Evolutionary conservation across 2,888 invertebrate genomes (phyloP), one percentile per base, ranked within the genome.

Genomic region (Chrysolina oricalcia): DNA sequence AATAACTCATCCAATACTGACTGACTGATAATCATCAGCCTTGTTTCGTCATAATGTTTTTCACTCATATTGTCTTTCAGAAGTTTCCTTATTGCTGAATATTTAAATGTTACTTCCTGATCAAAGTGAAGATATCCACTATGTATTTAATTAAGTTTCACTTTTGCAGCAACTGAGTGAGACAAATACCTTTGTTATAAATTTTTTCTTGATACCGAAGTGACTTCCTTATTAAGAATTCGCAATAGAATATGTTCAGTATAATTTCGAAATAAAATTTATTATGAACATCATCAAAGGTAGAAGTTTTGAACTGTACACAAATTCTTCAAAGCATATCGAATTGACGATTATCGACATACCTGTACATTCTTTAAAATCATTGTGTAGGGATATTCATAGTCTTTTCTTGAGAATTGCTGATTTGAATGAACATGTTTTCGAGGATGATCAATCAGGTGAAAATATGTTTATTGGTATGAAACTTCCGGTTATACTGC

Each of bases 101-200:
- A 59, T 59, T 27, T 35, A 46, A 43, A 66, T 27, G 21, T 66
- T 27, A 66, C 66, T 66, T 66, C 66, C 66, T 66, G 66, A 66
- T 66, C 19, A 8, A 43, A 19, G 48, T 48, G 23, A 66, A 43
- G 43, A 43, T 27, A 66, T 19, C 48, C 48, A 46, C 15, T 21
- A 27, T 15, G 27, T 48, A 48, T 19, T 66, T 66, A 66, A 66
- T 48, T 66, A 66, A 66, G 46, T 66, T 66, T 66, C 66, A 66
- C 66, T 66, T 66, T 66, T 66, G 46, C 46, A 66, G 23, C 66
- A 48, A 46, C 46, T n/a, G 66, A 48, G 23, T 66, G 27, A 66
- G 46, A 66, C 66, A 66, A 48, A 66, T 59, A 1, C 59, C 59
- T 59, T 59, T 59, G 59, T 59, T 59, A 35, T 27, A 27, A 59